Conservation (phyloP, 2,797 vertebrate species). For the Cynopterus sphinx region DNA sequence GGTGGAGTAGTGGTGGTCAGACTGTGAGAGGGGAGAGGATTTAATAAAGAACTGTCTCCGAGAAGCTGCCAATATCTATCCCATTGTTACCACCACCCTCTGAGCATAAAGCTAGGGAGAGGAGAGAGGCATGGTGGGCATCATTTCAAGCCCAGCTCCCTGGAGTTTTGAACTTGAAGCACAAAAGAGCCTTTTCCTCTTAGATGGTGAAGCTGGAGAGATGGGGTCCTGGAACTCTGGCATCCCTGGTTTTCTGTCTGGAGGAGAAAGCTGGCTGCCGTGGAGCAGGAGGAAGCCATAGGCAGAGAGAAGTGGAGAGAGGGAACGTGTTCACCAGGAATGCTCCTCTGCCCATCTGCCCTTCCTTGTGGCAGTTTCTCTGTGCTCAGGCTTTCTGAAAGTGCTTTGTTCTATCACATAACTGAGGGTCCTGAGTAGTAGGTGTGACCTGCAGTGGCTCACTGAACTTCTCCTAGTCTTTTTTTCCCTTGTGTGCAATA, state of each 20-base stretch:
- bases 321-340: background rate
- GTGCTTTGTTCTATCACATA: background rate
- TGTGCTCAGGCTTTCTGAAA: background rate
- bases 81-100: background rate
- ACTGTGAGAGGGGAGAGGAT: background rate
- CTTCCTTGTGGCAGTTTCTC: background rate
- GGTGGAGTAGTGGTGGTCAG: no score
- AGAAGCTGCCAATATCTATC: background rate
- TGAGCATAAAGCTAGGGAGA: background rate
- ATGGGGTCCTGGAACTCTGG: background rate
- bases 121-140: rapidly evolving
- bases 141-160: background rate
- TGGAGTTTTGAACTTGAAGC: background rate
- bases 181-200: background rate
- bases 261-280: background rate
- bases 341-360: rapidly evolving
- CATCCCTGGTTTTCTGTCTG: background rate
- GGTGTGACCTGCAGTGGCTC: background rate
- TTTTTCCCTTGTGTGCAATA: background rate
- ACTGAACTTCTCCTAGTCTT: background rate
- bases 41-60: background rate
- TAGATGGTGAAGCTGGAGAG: background rate
- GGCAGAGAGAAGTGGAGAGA: background rate
- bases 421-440: background rate
- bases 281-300: background rate